Evolutionary conservation across 1,140 invertebrate genomes (phyloP).

Genomic region (Diabrotica undecimpunctata): DNA sequence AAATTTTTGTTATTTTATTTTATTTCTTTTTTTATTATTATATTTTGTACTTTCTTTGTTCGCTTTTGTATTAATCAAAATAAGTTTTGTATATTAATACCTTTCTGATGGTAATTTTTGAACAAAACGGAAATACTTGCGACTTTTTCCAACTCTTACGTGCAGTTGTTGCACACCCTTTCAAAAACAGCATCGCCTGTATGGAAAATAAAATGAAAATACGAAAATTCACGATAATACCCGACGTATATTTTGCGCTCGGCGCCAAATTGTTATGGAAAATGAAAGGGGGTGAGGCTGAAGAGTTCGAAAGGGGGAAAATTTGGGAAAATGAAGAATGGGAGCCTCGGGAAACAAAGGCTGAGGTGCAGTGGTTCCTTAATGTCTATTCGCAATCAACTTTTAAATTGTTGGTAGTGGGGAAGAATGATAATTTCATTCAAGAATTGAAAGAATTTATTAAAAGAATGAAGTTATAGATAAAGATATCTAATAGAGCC

Average conservation of each 20-base stretch:
- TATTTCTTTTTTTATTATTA: too few relatives aligned
- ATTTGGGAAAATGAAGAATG: constrained; percentile 5
- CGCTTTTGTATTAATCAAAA: too few relatives aligned
- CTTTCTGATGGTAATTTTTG: too few relatives aligned
- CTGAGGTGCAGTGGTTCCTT: background rate
- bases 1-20: too few relatives aligned
- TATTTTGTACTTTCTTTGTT: too few relatives aligned
- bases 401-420: background rate
- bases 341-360: background rate
- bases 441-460: background rate
- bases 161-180: background rate
- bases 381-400: background rate
- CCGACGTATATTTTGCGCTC: constrained; percentile 23
- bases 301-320: constrained; percentile 10
- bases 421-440: background rate
- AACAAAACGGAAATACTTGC: too few relatives aligned
- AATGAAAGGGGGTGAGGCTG: constrained; percentile 21
- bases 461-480: background rate
- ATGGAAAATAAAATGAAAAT: constrained; percentile 32
- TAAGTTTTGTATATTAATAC: too few relatives aligned
- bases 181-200: constrained; percentile 21
- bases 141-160: too few relatives aligned
- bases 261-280: constrained; percentile 36
- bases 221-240: constrained; percentile 29
- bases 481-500: too few relatives aligned